A percentile compares a stretch with the other conserved stretches of the same genome.
phyloP scores from a whole-genome alignment of 2,797 vertebrate species.

The Tiaroga cobitis region DNA sequence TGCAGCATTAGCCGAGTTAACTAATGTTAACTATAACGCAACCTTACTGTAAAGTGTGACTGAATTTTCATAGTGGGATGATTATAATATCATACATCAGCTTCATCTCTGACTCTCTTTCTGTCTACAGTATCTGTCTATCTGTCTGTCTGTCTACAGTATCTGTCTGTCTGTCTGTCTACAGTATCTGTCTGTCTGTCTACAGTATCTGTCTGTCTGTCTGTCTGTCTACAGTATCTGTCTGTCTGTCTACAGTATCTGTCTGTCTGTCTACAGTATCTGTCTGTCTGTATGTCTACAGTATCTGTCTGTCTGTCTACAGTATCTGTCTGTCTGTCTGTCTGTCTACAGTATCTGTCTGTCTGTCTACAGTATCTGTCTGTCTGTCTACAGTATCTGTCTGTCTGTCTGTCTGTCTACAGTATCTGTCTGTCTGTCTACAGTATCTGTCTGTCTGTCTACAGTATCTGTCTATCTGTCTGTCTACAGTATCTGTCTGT shows the following conservation, averaged over 20 bases:
- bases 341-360: not conserved
- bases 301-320: not conserved
- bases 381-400: not conserved
- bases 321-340: not conserved
- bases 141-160: not conserved
- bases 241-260: not conserved
- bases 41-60: too few species aligned
- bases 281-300: not conserved
- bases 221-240: not conserved
- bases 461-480: not conserved
- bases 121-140: not conserved
- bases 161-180: not conserved
- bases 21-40: too few species aligned
- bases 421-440: not conserved
- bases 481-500: not conserved
- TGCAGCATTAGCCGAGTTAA: too few species aligned
- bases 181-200: not conserved
- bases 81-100: too few species aligned
- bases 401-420: not conserved
- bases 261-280: not conserved
- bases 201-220: not conserved
- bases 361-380: not conserved
- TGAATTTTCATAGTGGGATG: too few species aligned
- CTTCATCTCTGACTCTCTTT: too few species aligned
- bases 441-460: slow-evolving; percentile 41